A percentile compares a stretch with the other conserved stretches of the same genome.
phyloP scores from a whole-genome alignment of 2,888 invertebrate species.

The Penaeus monodon region DNA sequence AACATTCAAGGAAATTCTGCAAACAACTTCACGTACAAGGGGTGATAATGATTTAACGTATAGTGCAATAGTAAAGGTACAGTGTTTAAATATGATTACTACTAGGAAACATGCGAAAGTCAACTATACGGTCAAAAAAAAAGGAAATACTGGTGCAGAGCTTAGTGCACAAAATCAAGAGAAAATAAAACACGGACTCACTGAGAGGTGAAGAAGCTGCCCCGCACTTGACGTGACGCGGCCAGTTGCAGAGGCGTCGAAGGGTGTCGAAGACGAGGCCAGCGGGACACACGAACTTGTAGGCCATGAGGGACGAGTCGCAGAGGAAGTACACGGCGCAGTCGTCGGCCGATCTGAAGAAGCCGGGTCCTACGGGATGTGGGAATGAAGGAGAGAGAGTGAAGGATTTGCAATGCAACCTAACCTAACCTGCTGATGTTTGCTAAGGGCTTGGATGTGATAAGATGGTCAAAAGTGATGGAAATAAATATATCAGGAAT shows the following conservation, averaged over 20 bases:
- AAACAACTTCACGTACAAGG: no score
- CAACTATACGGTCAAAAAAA: no score
- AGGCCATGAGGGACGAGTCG: constrained; percentile 66
- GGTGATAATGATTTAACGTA: no score
- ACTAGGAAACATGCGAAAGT: background rate
- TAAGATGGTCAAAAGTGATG: no score
- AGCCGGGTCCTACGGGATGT: constrained; percentile 65
- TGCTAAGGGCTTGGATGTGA: no score
- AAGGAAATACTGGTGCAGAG: background rate
- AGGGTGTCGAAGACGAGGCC: constrained; percentile 68
- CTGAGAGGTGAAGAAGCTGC: constrained; percentile 64
- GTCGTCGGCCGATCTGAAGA: constrained; percentile 66
- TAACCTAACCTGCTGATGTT: no score
- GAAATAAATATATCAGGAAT: no score
- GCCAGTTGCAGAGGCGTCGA: constrained; percentile 69
- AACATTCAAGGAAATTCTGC: no score
- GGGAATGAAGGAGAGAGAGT: background rate
- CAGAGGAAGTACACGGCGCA: constrained; percentile 68
- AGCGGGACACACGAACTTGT: constrained; percentile 68
- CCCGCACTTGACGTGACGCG: constrained; percentile 67
- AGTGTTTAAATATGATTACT: no score
- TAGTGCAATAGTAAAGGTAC: no score
- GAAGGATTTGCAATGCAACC: no score
- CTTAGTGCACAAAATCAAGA: background rate
- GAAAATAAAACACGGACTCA: constrained; percentile 35